phyloP scores from a whole-genome alignment of 2,113 vertebrate genomes.

The Hydrochoerus hydrochaeris region DNA sequence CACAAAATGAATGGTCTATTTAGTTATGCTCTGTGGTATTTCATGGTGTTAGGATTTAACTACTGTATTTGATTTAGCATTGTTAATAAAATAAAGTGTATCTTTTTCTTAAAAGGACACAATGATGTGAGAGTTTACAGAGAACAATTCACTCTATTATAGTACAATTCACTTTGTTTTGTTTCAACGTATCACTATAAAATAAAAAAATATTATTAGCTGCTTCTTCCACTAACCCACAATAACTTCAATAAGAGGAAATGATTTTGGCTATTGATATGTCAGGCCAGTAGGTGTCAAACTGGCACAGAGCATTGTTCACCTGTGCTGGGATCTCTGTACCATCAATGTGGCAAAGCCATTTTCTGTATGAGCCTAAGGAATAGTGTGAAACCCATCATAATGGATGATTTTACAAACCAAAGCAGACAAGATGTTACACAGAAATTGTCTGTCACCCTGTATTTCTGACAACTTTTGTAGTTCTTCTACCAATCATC shows the following conservation, averaged over 20 bases:
- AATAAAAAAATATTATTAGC: background rate
- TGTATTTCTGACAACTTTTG: background rate
- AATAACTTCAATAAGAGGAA: background rate
- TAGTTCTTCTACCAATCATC: background rate
- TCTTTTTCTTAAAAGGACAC: background rate
- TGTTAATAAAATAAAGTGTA: slow-evolving; percentile 11
- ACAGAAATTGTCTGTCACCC: background rate
- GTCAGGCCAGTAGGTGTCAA: background rate
- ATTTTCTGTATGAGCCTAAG: background rate
- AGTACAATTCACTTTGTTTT: background rate
- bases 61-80: background rate
- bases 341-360: background rate
- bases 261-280: background rate
- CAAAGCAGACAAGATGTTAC: background rate
- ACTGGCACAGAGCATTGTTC: background rate
- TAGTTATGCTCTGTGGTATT: background rate
- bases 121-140: background rate
- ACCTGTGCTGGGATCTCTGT: background rate
- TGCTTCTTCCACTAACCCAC: background rate
- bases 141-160: background rate
- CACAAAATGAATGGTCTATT: background rate
- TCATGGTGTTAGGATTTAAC: background rate
- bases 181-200: slow-evolving; percentile 2
- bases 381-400: background rate
- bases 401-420: background rate